Conservation (phyloP, 2,888 invertebrate species). For the Tolmerus cingulatus region DNA sequence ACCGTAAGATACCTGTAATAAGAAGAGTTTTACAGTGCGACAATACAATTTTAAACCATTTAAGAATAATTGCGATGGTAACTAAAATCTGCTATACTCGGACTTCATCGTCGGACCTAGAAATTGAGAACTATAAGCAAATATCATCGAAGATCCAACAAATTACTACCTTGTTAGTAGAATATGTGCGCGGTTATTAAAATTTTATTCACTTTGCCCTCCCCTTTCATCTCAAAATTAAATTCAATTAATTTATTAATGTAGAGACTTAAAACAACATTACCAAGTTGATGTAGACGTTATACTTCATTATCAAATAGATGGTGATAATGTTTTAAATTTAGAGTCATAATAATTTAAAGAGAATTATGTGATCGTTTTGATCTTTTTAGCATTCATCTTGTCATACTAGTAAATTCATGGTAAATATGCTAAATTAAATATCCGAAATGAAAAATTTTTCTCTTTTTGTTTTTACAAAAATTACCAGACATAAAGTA, state of each 20-base stretch:
- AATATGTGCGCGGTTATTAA: background rate
- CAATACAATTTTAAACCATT: too few species aligned
- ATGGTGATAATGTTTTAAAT: too few species aligned
- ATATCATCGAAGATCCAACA: too few species aligned
- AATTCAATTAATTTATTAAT: background rate
- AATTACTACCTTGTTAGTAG: background rate
- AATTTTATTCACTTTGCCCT: background rate
- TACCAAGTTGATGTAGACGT: background rate
- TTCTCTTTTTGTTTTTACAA: background rate
- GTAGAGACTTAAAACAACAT: too few species aligned
- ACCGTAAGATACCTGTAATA: too few species aligned
- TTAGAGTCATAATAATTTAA: too few species aligned
- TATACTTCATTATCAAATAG: too few species aligned
- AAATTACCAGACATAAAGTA: too few species aligned
- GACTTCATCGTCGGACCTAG: background rate
- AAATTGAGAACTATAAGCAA: background rate
- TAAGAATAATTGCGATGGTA: background rate
- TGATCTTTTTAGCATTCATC: too few species aligned
- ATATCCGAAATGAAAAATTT: background rate
- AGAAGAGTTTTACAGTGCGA: too few species aligned
- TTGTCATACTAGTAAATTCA: background rate
- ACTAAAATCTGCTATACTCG: too few species aligned
- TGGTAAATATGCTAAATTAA: background rate
- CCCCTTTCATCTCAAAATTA: background rate
- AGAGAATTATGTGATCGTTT: too few species aligned